phyloP scores from a whole-genome alignment of 2,888 invertebrate genomes.

The Ligdia adustata region DNA sequence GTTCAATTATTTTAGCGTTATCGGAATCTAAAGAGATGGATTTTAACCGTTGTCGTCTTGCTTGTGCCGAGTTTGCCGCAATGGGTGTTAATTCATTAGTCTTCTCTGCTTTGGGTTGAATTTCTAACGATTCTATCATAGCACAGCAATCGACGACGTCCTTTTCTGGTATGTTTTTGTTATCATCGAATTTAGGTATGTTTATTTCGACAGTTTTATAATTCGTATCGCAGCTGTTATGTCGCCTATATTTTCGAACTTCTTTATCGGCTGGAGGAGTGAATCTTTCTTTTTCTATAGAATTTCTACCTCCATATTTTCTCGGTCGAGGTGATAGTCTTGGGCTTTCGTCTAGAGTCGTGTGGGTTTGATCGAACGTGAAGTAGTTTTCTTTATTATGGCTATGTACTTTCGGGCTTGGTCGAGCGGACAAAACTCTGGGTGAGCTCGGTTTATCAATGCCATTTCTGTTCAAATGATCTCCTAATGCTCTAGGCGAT shows the following conservation, averaged over 20 bases:
- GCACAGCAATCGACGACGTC: slow-evolving; percentile 75
- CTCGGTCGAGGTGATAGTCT: slow-evolving; percentile 62
- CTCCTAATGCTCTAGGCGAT: slow-evolving; percentile 65
- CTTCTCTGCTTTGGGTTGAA: slow-evolving; percentile 59
- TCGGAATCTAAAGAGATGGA: slow-evolving; percentile 84
- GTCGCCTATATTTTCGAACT: slow-evolving; percentile 65
- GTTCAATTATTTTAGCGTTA: slow-evolving; percentile 83
- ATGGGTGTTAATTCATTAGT: slow-evolving; percentile 52
- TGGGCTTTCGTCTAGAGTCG: slow-evolving; percentile 51
- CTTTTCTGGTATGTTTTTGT: slow-evolving; percentile 52
- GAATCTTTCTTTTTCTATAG: slow-evolving; percentile 70
- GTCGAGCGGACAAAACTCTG: slow-evolving; percentile 59
- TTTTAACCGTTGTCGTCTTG: slow-evolving; percentile 78
- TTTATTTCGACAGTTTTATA: slow-evolving; percentile 69
- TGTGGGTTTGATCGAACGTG: slow-evolving; percentile 60
- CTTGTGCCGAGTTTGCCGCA: slow-evolving; percentile 64
- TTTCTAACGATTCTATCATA: slow-evolving; percentile 61
- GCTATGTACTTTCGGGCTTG: slow-evolving; percentile 73
- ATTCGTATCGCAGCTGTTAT: slow-evolving; percentile 74
- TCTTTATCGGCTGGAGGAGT: slow-evolving; percentile 76
- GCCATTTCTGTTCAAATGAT: slow-evolving; percentile 68
- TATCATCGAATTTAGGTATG: slow-evolving; percentile 60
- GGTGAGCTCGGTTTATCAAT: slow-evolving; percentile 72
- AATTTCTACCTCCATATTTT: slow-evolving; percentile 72
- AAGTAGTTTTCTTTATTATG: slow-evolving; percentile 78